These are phyloP conservation scores for Talpa occidentalis DNA, from an alignment of 2,113 vertebrate genomes.

Conservation along the genomic window DNA sequence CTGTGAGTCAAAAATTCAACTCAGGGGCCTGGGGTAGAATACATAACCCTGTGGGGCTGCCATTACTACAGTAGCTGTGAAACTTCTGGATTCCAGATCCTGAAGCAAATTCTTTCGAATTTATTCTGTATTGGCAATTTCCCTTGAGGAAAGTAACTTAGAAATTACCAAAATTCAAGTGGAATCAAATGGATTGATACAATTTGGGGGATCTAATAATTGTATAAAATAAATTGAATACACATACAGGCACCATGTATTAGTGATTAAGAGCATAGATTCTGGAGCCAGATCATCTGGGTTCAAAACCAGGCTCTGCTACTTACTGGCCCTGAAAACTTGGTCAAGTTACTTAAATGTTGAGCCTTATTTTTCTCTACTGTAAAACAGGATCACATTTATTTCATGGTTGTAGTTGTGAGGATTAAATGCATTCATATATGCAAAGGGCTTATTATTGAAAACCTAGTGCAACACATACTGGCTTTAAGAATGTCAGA, in stretches of 20 bases:
- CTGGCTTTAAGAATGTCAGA: not conserved
- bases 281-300: not conserved
- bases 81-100: not conserved
- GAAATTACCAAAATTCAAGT: not conserved
- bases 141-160: not conserved
- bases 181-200: not conserved
- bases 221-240: not conserved
- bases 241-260: not conserved
- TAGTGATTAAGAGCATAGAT: not conserved
- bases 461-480: not conserved
- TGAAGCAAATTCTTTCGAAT: not conserved
- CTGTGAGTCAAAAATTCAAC: not conserved
- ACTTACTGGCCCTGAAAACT: not conserved
- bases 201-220: not conserved
- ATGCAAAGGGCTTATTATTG: not conserved
- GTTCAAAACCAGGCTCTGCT: not conserved
- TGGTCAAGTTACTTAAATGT: not conserved
- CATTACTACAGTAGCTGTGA: not conserved
- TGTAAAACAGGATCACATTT: not conserved
- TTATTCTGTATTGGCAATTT: constrained; percentile 17
- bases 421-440: not conserved
- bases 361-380: not conserved
- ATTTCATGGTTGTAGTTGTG: not conserved
- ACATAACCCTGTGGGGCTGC: not conserved
- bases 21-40: not conserved